Conservation (phyloP, 1,140 invertebrate genomes). For the Apis mellifera region Amel_HAv3.1 CM009946.2:5296501-5297000, state of each 20-base stretch:
- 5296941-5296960: background rate
- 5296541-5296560: too few species aligned
- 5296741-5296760: background rate
- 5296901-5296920: background rate
- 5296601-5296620: too few species aligned
- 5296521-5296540: too few species aligned
- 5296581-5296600: too few species aligned
- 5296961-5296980: background rate
- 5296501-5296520: too few species aligned
- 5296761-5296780: background rate
- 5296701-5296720: background rate
- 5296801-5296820: conserved; percentile 10
- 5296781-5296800: conserved; percentile 16
- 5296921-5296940: background rate
- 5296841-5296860: conserved; percentile 34
- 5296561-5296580: too few species aligned
- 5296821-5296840: conserved; percentile 13
- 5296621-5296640: too few species aligned
- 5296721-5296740: background rate
- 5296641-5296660: too few species aligned
- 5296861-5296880: conserved; percentile 17
- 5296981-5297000: background rate
- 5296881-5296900: conserved; percentile 23
- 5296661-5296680: too few species aligned
- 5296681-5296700: too few species aligned